Conservation (phyloP, 2,113 vertebrate species). For the Neodontobutis hainanensis region DNA sequence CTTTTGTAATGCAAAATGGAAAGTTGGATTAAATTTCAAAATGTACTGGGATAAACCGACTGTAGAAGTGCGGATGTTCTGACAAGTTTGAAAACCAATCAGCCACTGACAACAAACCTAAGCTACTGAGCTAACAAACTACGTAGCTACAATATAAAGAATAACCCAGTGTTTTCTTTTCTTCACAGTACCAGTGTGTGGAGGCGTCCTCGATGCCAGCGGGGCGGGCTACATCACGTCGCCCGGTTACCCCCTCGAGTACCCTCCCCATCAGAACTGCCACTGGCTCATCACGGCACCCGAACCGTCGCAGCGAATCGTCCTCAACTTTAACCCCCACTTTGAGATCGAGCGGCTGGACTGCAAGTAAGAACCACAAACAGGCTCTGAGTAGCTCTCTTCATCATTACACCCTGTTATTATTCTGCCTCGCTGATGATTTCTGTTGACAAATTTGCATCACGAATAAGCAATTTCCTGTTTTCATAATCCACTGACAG, state of each 20-base stretch:
- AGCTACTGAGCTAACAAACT: too few relatives aligned
- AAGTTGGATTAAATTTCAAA: too few relatives aligned
- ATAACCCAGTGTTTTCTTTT: not conserved
- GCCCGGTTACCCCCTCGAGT: conserved; percentile 94
- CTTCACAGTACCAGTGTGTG: conserved; percentile 74
- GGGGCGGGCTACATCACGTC: conserved; percentile 96
- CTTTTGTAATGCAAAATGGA: too few relatives aligned
- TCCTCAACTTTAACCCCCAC: conserved; percentile 99
- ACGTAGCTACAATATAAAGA: too few relatives aligned
- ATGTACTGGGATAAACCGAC: too few relatives aligned
- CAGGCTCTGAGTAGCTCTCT: too few relatives aligned
- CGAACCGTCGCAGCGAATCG: conserved; percentile 92
- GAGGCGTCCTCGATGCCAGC: conserved; percentile 89
- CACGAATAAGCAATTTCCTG: conserved; percentile 45
- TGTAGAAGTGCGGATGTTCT: too few relatives aligned
- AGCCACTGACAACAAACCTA: too few relatives aligned
- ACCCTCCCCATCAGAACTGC: conserved; percentile 95
- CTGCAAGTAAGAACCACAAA: conserved; percentile 85
- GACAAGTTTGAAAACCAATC: too few relatives aligned
- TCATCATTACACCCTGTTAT: not conserved
- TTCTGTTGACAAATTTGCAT: conserved; percentile 22
- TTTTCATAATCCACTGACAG: conserved; percentile 32
- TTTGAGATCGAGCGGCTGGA: conserved; percentile 97
- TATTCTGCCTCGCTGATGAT: conserved; percentile 32
- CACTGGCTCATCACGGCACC: conserved; percentile 93